Percentiles rank a stretch among this genome's conserved stretches.
phyloP scores from a whole-genome alignment of 2,888 invertebrate genomes.

The Eupithecia vulgata region DNA sequence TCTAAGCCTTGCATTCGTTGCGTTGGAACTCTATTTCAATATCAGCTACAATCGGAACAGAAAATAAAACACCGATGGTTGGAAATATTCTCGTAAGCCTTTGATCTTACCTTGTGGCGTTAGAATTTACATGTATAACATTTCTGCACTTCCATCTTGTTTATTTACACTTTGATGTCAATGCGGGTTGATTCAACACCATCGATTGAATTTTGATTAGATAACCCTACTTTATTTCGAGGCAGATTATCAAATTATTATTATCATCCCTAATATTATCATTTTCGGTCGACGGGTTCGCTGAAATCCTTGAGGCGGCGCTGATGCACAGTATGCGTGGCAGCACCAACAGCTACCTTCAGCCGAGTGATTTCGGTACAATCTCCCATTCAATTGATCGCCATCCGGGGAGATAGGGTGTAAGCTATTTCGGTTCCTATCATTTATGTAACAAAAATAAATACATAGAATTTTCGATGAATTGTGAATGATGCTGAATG shows the following conservation, averaged over 20 bases:
- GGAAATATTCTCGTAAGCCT: constrained; percentile 66
- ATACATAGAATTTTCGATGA: no score
- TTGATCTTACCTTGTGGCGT: constrained; percentile 75
- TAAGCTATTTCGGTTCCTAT: no score
- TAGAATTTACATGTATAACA: constrained; percentile 76
- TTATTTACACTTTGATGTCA: constrained; percentile 74
- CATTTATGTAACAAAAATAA: no score
- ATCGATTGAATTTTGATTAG: constrained; percentile 55
- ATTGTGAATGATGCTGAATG: no score
- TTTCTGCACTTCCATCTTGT: constrained; percentile 70
- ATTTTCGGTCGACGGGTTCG: no score
- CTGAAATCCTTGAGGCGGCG: not conserved
- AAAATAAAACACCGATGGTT: constrained; percentile 50
- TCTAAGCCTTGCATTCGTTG: constrained; percentile 10
- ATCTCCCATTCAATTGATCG: no score
- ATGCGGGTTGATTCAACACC: constrained; percentile 57
- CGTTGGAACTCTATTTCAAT: constrained; percentile 3
- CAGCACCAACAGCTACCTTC: no score
- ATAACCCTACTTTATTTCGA: constrained; percentile 5
- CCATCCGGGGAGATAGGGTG: no score
- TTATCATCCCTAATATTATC: no score
- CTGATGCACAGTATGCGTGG: no score
- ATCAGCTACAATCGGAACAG: constrained; percentile 41
- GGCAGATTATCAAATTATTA: not conserved
- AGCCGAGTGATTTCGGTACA: no score